Evolutionary conservation across 2,113 vertebrate genomes (phyloP).

Genomic region (Albula glossodonta): DNA sequence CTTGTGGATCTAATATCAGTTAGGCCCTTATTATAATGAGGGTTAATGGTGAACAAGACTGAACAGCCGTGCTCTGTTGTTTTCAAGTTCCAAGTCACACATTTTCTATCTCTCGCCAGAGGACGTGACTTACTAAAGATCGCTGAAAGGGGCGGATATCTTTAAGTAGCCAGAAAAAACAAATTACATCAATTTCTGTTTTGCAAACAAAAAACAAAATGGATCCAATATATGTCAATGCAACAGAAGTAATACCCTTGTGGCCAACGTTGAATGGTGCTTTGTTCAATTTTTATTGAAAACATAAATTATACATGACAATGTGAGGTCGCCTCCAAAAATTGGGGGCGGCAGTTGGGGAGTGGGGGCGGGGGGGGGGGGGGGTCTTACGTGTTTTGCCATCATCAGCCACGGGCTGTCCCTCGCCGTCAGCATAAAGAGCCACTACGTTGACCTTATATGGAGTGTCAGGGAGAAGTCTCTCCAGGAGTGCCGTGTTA

Average conservation of each 20-base stretch:
- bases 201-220: not conserved
- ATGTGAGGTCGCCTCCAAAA: not conserved
- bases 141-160: too few relatives aligned
- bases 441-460: slow-evolving; percentile 87
- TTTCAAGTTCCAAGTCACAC: too few relatives aligned
- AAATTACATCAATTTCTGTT: too few relatives aligned
- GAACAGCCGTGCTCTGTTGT: too few relatives aligned
- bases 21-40: not conserved
- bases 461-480: slow-evolving; percentile 80
- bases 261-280: not conserved
- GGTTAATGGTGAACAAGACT: not conserved
- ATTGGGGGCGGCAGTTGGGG: not conserved
- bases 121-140: too few relatives aligned
- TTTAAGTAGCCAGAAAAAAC: too few relatives aligned
- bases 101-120: not conserved
- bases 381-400: slow-evolving; percentile 88
- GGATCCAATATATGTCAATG: not conserved
- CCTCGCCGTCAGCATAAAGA: slow-evolving; percentile 89
- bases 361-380: not conserved
- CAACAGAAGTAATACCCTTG: not conserved
- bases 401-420: slow-evolving; percentile 69
- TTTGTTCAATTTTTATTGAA: not conserved
- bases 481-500: slow-evolving; percentile 76
- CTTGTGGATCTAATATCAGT: not conserved
- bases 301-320: not conserved